Base-by-base conservation (phyloP, 2,797 vertebrate species). In the Cercopithecus hamlyni region DNA sequence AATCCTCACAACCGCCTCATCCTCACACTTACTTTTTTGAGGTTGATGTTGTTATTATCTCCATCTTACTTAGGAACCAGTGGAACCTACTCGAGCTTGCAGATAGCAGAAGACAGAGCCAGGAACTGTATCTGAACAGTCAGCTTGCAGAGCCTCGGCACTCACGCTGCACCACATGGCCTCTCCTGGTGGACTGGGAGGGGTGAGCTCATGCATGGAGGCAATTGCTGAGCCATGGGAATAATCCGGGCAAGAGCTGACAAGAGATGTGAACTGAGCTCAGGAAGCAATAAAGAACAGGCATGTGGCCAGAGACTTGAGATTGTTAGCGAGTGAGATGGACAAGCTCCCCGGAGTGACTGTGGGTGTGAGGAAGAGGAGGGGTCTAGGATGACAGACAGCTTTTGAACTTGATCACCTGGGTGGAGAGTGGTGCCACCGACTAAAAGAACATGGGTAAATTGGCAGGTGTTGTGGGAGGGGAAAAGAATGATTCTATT, bases 121-220 rank as follows among this genome's bases (percentile, higher is more conserved):
- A 12, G 7, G 26, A 70, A 10, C 1, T 1, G n/a, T 19, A 57
- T 30, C 77, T 20, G 13, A 33, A 33, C 72, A 39, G 30, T 10
- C 61, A 10, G 77, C 33, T 36, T 13, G 33, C 17, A 72, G 41
- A 55, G 6, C 2, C n/a, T 55, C 3, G 24, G 9, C 19, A 7
- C 27, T 39, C 30, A 36, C 3, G 2, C 24, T 1, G 17, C 1
- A 36, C 24, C 26, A 5, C 2, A 4, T 26, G 4, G 11, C 22
- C 39, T 73, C 70, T 83, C 26, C 12, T 1, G 33, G 39, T 2
- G 48, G 48, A 20, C 6, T 3, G 3, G 12, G 26, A 33, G 20
- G 30, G 15, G 24, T 0, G 12, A 30, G 11, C 33, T 50, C 19
- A 2, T 4, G 12, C 33, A 30, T 1, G 13, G 33, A 64, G 57